A percentile compares a stretch with the other conserved stretches of the same genome.
These are phyloP conservation scores for Todiramphus chloris DNA, from an alignment of 2,113 vertebrate genomes.

Conservation along the genomic window DNA sequence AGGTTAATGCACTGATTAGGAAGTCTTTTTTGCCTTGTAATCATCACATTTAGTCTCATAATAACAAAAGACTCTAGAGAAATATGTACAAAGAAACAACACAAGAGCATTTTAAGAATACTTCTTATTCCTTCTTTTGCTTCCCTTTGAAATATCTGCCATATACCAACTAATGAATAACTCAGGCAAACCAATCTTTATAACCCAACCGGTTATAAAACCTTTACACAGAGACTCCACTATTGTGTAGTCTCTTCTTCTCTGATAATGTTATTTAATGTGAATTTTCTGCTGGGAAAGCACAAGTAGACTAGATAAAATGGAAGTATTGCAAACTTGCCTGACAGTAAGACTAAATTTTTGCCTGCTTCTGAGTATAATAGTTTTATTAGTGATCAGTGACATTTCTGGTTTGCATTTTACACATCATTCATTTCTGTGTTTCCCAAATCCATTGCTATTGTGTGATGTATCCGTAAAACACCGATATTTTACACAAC, in stretches of 20 bases:
- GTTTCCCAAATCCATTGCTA: conserved; percentile 24
- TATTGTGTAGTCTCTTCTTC: background rate
- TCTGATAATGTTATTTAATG: conserved; percentile 21
- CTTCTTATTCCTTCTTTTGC: background rate
- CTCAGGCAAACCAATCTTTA: background rate
- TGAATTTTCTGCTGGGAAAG: conserved; percentile 43
- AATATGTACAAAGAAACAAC: background rate
- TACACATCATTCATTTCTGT: background rate
- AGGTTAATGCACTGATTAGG: background rate
- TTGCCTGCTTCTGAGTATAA: background rate
- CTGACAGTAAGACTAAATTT: conserved; percentile 17
- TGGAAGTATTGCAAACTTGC: background rate
- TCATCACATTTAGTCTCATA: background rate
- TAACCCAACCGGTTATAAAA: background rate
- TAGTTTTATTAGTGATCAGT: conserved; percentile 30
- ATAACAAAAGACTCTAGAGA: background rate
- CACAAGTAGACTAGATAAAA: conserved; percentile 14
- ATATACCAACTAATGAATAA: background rate
- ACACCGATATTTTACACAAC: conserved; percentile 9
- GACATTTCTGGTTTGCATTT: conserved; percentile 58
- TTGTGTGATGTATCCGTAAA: background rate
- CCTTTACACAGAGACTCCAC: background rate
- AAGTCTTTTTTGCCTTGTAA: background rate
- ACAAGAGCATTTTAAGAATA: background rate
- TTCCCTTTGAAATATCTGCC: background rate